These are phyloP conservation scores for Mohoua ochrocephala DNA, from an alignment of 2,113 vertebrate genomes.

Conservation along the genomic window DNA sequence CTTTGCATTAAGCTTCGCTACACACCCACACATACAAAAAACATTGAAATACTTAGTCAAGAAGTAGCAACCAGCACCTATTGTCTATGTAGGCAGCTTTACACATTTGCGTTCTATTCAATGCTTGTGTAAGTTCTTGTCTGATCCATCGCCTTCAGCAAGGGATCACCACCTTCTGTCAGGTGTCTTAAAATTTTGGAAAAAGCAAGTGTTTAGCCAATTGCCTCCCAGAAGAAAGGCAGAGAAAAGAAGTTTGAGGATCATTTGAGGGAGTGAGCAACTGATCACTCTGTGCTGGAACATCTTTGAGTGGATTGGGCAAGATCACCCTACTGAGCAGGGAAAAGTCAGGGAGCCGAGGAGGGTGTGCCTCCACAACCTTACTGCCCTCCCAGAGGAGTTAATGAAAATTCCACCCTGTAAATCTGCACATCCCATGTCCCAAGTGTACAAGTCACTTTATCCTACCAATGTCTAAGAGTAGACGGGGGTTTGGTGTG, in stretches of 20 bases:
- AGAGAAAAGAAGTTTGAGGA: neutral
- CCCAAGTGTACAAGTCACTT: neutral
- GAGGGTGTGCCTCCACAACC: neutral
- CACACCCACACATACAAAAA: neutral
- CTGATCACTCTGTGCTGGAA: neutral
- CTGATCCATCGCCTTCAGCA: neutral
- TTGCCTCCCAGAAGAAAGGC: neutral
- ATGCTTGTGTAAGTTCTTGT: neutral
- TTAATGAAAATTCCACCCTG: neutral
- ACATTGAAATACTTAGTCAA: neutral
- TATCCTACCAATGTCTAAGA: neutral
- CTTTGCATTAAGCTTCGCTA: neutral
- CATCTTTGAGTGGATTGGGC: neutral
- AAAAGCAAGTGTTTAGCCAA: neutral
- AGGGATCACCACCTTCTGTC: rapidly evolving
- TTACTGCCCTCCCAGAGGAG: neutral
- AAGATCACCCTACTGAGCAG: neutral
- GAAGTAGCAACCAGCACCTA: neutral
- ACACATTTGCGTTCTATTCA: neutral
- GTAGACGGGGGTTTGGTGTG: neutral
- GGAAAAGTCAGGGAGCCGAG: neutral
- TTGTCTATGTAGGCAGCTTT: neutral
- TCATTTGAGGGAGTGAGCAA: neutral
- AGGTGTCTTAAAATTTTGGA: neutral
- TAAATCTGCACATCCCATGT: neutral